Conservation (phyloP, 2,888 invertebrate species). For the Melipona bicolor region DNA sequence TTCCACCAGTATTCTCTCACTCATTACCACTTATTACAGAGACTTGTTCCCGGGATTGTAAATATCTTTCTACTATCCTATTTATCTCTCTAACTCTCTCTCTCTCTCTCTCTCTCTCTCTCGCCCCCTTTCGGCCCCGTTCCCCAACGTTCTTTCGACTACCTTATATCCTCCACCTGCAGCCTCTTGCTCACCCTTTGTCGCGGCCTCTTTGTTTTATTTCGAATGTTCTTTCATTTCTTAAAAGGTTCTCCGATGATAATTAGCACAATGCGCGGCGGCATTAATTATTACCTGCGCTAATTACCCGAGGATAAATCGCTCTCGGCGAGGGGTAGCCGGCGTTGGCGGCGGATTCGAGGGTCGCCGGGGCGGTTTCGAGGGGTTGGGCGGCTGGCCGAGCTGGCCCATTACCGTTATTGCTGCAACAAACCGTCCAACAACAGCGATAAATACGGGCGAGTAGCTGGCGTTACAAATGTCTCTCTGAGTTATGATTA, state of each 20-base stretch:
- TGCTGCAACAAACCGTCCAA: constrained; percentile 83
- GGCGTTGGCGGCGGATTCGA: constrained; percentile 45
- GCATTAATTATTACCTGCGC: constrained; percentile 84
- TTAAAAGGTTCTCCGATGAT: constrained; percentile 84
- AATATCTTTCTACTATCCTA: constrained; percentile 51
- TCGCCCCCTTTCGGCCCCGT: background rate
- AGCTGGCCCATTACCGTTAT: constrained; percentile 83
- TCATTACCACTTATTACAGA: constrained; percentile 48
- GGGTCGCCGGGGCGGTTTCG: constrained; percentile 47
- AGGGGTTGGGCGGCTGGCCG: constrained; percentile 52
- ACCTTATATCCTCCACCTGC: constrained; percentile 14
- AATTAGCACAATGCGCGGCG: constrained; percentile 84
- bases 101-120: constrained; percentile 37
- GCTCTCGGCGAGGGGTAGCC: constrained; percentile 78
- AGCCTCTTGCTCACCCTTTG: constrained; percentile 14
- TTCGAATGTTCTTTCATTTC: constrained; percentile 84
- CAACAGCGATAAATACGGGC: constrained; percentile 83
- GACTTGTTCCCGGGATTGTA: constrained; percentile 54
- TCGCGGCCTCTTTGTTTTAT: constrained; percentile 78
- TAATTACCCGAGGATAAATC: constrained; percentile 84
- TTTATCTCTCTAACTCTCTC: constrained; percentile 50
- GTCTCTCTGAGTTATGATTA: constrained; percentile 81
- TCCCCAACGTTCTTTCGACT: background rate
- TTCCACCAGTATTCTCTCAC: background rate
- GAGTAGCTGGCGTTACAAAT: constrained; percentile 78